Evolutionary conservation across 2,113 vertebrate genomes (phyloP), one percentile per base, ranked within the genome.

Genomic region (Brienomyrus brachyistius): DNA sequence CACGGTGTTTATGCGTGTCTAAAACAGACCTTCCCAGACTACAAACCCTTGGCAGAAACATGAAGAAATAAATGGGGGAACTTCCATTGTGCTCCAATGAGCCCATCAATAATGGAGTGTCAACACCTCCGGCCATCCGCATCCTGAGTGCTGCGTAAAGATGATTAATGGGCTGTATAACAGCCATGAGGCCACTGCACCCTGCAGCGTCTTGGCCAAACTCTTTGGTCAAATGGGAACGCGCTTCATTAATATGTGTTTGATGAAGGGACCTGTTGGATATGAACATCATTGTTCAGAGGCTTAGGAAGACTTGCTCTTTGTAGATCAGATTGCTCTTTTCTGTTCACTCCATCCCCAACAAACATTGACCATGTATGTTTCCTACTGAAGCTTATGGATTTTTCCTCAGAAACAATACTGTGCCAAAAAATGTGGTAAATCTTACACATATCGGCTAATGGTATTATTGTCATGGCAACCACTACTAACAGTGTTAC

Each of bases 381-480:
- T 23, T 10, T 66, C 59, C 59, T 27, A 66, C 59, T 66, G n/a
- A 66, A 66, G n/a, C n/a, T 27, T 11, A 66, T 66, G n/a, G 62
- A 66, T 11, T 66, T 66, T 27, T 2, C 23, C n/a, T 66, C 62
- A 66, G 4, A 27, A 27, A 10, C n/a, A 66, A 66, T 77, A 77
- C 70, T 77, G 31, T 77, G 70, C 31, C 70, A 35, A 77, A 40
- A 40, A 40, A 3, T 35, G 82, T 21, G 7, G 47, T 48, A 17
- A 47, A 27, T 85, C 0, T 27, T n/a, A 82, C 77, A 56, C 35
- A 85, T 23, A 48, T 43, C 21, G 1, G 62, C 62, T 90, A 83
- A 8, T 13, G 3, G 21, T 87, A 91, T 93, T 93, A 23, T 47
- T 74, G n/a, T 47, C 23, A 48, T 45, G 43, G 23, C 13, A 50